These are phyloP conservation scores for Xestoiulus laeticollis DNA, from an alignment of 2,888 invertebrate genomes.

Conservation along the genomic window DNA sequence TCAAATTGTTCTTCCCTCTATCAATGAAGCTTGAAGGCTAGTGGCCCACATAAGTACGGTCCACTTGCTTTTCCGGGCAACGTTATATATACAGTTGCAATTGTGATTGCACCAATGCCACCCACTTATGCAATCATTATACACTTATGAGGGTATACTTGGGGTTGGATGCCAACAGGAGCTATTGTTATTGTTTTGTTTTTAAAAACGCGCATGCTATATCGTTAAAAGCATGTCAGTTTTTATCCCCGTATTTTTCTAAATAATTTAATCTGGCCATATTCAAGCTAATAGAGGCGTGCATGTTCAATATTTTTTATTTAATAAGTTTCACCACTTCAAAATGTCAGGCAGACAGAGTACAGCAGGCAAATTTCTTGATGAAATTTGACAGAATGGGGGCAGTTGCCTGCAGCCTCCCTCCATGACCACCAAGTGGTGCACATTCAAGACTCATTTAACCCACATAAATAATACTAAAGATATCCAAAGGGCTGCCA, in stretches of 20 bases:
- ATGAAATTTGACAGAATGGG: neutral
- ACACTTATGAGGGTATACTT: neutral
- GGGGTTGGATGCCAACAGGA: neutral
- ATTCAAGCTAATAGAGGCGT: neutral
- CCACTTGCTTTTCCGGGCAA: constrained; percentile 25
- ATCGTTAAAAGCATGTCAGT: neutral
- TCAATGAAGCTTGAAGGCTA: constrained; percentile 34
- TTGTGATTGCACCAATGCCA: constrained; percentile 19
- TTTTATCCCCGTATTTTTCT: neutral
- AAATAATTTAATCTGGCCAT: neutral
- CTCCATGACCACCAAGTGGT: neutral
- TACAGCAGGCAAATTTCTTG: neutral
- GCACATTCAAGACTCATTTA: neutral
- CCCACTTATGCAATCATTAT: constrained; percentile 27
- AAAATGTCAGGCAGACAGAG: neutral
- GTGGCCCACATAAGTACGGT: constrained; percentile 23
- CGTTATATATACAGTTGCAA: neutral
- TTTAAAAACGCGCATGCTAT: neutral
- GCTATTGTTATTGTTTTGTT: neutral
- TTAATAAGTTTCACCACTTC: neutral
- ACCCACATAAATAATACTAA: neutral
- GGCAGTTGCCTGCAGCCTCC: neutral
- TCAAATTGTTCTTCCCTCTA: neutral
- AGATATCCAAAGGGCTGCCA: neutral
- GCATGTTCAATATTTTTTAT: neutral